Evolutionary conservation across 2,888 invertebrate species (phyloP), one percentile per base, ranked within the genome.

Genomic region (Drosophila ochracea): DNA sequence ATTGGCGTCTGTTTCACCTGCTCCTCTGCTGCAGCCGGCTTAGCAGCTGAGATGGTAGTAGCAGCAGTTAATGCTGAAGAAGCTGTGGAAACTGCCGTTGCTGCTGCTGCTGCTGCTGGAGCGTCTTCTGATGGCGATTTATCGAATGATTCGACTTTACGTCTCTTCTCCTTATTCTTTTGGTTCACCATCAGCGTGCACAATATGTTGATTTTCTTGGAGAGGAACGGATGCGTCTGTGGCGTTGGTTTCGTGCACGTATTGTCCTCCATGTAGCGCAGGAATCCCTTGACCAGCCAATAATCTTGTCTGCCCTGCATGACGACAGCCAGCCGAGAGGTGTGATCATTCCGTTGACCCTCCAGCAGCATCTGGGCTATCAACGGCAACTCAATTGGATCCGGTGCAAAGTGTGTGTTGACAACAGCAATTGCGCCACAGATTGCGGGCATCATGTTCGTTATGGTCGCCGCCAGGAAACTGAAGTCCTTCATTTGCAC

Each of bases 211-310:
- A 93, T 93, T 72, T 93, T 93, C 53, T 84, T 90, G 3, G 93
- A 91, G 11, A 93, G 73, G n/a, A 90, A 60, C 3, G 93, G 93
- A 89, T 93, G 93, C 0, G 91, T 91, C 52, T 86, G 81, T 0
- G 93, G 93, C 5, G 93, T 93, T 0, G 93, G 93, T 60, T 91
- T 93, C 1, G 91, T 88, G 60, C 93, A 92, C 4, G 92, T 91
- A 69, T 86, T 89, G 6, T 82, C 76, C 39, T 89, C 82, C 79
- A 91, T 91, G 4, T 88, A 85, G 4, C 89, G 90, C 25, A 92
- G 70, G 31, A 92, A 92, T 1, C 92, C 92, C 66, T 91, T 92
- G 9, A 93, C 90, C 10, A 91, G 71, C 92, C 92, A 92, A 64
- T 89, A 91, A 30, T 89, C 73, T 5, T 84, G 73, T 53, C 85